Percentiles rank a stretch among this genome's conserved stretches.
Conservation (phyloP, 2,113 vertebrate species). For the Machaerirhynchus nigripectus region DNA sequence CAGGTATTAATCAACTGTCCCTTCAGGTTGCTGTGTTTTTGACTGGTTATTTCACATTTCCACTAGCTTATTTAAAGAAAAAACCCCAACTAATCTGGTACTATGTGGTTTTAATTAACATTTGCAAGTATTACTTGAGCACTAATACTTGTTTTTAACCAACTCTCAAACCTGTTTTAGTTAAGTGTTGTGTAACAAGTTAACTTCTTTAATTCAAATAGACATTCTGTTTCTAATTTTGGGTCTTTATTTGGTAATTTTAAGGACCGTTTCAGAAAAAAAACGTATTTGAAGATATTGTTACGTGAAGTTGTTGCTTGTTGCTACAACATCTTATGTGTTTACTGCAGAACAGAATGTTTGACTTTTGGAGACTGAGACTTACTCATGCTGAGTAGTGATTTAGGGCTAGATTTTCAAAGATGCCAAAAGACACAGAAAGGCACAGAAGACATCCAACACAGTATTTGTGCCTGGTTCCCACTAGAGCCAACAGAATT, state of each 20-base stretch:
- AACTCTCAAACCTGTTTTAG: background rate
- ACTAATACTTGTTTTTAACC: conserved; percentile 29
- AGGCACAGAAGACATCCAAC: background rate
- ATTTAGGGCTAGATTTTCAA: background rate
- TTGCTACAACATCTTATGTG: background rate
- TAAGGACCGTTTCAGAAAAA: background rate
- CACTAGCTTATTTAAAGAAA: background rate
- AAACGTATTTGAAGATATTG: background rate
- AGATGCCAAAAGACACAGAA: background rate
- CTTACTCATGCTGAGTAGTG: background rate
- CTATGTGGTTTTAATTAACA: conserved; percentile 3
- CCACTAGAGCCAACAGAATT: background rate
- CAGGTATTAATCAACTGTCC: conserved; percentile 80
- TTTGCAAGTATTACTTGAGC: background rate
- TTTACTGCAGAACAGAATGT: background rate
- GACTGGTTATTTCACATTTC: conserved; percentile 1
- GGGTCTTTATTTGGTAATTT: background rate
- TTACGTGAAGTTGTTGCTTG: background rate
- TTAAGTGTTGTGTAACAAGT: background rate
- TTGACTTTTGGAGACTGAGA: background rate
- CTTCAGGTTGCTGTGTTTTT: conserved; percentile 24
- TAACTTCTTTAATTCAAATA: background rate
- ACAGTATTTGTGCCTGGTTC: background rate
- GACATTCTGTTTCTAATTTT: background rate
- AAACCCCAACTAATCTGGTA: background rate